Evolutionary conservation across 2,888 invertebrate genomes (phyloP).

Genomic region (Willowsia nigromaculata): DNA sequence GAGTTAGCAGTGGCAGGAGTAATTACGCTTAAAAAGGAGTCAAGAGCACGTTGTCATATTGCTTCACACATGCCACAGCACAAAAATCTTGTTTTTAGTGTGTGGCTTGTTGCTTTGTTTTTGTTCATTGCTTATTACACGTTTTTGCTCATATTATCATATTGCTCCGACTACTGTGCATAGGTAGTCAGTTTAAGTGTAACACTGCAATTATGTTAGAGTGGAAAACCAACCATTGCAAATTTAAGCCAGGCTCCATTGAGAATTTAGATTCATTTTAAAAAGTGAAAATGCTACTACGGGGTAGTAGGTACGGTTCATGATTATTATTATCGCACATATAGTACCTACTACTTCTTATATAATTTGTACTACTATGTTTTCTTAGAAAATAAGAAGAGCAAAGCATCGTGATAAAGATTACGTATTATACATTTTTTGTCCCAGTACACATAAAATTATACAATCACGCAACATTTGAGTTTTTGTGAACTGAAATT

Average conservation of each 20-base stretch:
- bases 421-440: background rate
- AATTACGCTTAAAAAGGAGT: constrained; percentile 52
- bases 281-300: constrained; percentile 12
- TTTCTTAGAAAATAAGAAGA: background rate
- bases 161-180: no score
- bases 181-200: no score
- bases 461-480: background rate
- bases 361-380: no score
- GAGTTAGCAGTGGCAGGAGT: background rate
- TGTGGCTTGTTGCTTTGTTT: background rate
- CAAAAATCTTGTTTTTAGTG: background rate
- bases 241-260: constrained; percentile 39
- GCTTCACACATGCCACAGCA: constrained; percentile 16
- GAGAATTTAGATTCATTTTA: background rate
- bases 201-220: no score
- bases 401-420: background rate
- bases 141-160: constrained; percentile 4
- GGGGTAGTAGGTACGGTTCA: no score
- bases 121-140: background rate
- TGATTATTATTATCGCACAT: no score
- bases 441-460: background rate
- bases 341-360: no score
- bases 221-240: constrained; percentile 30
- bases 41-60: constrained; percentile 47
- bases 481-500: no score